Conservation (phyloP, 2,888 invertebrate species). For the Leptopilina syphax region DNA sequence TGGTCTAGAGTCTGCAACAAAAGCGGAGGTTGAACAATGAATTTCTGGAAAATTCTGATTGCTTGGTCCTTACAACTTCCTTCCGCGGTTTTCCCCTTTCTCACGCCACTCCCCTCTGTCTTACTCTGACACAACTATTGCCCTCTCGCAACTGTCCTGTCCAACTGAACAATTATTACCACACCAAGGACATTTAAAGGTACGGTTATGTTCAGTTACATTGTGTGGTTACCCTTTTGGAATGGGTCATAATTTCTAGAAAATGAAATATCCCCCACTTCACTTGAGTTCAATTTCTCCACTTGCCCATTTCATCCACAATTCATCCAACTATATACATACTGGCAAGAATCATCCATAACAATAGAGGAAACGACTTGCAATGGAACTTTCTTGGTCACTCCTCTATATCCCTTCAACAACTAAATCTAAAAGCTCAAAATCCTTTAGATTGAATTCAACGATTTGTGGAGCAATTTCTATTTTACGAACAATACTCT, state of each 20-base stretch:
- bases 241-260: slow-evolving; percentile 18
- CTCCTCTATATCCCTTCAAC: background rate
- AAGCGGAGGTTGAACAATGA: slow-evolving; percentile 29
- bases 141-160: slow-evolving; percentile 1
- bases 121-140: background rate
- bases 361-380: slow-evolving; percentile 28
- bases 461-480: slow-evolving; percentile 20
- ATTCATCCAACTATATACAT: background rate
- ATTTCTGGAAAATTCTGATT: slow-evolving; percentile 37
- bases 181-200: slow-evolving; percentile 27
- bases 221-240: slow-evolving; percentile 26
- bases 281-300: background rate
- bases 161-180: slow-evolving; percentile 25
- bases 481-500: slow-evolving; percentile 16
- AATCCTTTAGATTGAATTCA: slow-evolving; percentile 31
- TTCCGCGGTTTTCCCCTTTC: slow-evolving; percentile 33
- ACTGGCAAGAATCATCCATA: background rate
- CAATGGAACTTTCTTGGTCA: slow-evolving; percentile 10
- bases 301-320: background rate
- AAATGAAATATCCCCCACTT: slow-evolving; percentile 30
- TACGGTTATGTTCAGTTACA: slow-evolving; percentile 31
- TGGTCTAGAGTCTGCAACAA: slow-evolving; percentile 1
- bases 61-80: slow-evolving; percentile 31
- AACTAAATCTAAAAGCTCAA: slow-evolving; percentile 21
- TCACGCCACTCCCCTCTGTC: background rate